Evolutionary conservation across 2,113 vertebrate species (phyloP), one percentile per base, ranked within the genome.

Genomic region (Eleginops maclovinus): DNA sequence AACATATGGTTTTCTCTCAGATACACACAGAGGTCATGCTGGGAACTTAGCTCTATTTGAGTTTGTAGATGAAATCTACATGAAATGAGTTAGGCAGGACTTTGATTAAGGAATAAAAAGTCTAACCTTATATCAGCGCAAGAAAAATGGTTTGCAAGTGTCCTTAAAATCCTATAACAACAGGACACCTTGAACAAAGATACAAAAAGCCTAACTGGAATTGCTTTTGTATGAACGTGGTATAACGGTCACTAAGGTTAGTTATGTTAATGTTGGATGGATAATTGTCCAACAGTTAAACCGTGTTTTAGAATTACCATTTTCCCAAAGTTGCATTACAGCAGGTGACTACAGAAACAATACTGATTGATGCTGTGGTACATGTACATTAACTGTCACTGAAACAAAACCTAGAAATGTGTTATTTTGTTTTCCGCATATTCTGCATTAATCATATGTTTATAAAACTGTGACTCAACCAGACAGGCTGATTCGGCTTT

Each of bases 401-500:
- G 51, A 64, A 72, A 72, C 36, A 58, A 26, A 31, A 7, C 19
- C 17, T 31, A 13, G 3, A 24, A 47, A 62, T 53, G 1, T 36
- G 5, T 36, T 9, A 49, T 58, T 55, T 6, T 11, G 22, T 46
- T n/a, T 50, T 60, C 12, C 21, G 43, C 54, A 56, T 14, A 63
- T 55, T 44, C 21, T 61, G 16, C 43, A 58, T 63, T 16, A 15
- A 62, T 62, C 36, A 46, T 40, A n/a, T 36, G 4, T 4, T 47
- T 43, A 40, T 13, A 55, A 70, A 56, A 75, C 22, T 41, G 24
- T 69, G 28, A 69, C 19, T 86, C 36, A 66, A 14, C 50, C 50
- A 43, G 26, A 74, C 43, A 68, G 65, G 61, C 46, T 89, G 59
- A 53, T 77, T 68, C 31, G 71, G 44, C 54, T 77, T 66, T 79